phyloP scores from a whole-genome alignment of 1,140 invertebrate genomes.

The Habropoda laboriosa region DNA sequence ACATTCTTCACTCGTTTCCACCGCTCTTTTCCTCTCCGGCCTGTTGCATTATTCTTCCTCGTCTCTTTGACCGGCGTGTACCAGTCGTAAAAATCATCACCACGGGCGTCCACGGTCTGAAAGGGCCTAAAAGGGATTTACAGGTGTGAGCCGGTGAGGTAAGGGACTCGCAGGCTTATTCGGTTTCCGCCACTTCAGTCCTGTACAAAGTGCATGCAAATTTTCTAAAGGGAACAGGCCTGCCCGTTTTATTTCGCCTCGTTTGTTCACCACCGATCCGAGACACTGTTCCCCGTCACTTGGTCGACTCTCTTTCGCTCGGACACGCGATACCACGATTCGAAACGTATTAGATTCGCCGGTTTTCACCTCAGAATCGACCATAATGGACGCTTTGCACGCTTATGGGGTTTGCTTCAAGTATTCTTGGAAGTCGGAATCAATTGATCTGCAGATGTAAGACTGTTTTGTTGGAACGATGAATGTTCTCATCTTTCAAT shows the following conservation, averaged over 20 bases:
- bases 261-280: no score
- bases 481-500: no score
- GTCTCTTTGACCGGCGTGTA: background rate
- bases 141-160: conserved; percentile 24
- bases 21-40: background rate
- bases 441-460: no score
- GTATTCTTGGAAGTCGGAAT: no score
- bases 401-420: background rate
- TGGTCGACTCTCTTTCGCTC: background rate
- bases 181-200: conserved; percentile 25
- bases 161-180: conserved; percentile 26
- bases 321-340: background rate
- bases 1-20: background rate
- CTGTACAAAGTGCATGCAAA: conserved; percentile 45
- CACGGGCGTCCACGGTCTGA: conserved; percentile 11
- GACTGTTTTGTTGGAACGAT: no score
- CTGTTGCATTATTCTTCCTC: no score
- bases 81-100: conserved; percentile 45
- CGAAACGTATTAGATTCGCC: conserved; percentile 2
- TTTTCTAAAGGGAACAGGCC: conserved; percentile 44
- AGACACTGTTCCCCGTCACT: background rate
- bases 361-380: background rate
- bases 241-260: conserved; percentile 31
- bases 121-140: conserved; percentile 36
- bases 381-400: background rate